Percentiles rank a stretch among this genome's conserved stretches.
Conservation (phyloP, 1,140 invertebrate genomes). For the Psix sp. region DNA sequence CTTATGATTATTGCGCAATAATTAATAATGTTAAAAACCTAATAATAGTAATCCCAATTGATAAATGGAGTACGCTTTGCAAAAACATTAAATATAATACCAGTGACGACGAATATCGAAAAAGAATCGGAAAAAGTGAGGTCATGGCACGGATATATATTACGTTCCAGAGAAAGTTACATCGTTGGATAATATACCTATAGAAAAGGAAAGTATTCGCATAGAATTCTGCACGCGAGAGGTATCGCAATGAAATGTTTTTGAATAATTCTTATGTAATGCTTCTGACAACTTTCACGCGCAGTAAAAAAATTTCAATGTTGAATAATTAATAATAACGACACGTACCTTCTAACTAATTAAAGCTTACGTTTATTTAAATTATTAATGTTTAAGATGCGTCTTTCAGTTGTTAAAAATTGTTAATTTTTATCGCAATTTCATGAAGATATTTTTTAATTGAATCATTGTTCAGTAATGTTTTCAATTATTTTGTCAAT, state of each 20-base stretch:
- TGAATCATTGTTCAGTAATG: too few species aligned
- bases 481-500: too few species aligned
- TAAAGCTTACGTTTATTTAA: too few species aligned
- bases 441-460: too few species aligned
- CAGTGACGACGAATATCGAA: conserved; percentile 13
- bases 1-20: too few species aligned
- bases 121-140: conserved; percentile 20
- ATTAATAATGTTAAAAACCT: too few species aligned
- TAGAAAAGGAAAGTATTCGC: conserved; percentile 70
- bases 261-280: conserved; percentile 60
- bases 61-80: too few species aligned
- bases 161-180: conserved; percentile 64
- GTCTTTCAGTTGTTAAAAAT: too few species aligned
- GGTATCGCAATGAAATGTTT: conserved; percentile 49
- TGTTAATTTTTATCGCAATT: too few species aligned
- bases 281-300: conserved; percentile 33
- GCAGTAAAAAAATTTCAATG: conserved; percentile 22
- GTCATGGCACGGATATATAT: conserved; percentile 15
- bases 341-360: neutral
- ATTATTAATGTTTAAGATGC: too few species aligned
- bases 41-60: too few species aligned
- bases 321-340: conserved; percentile 8
- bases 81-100: too few species aligned
- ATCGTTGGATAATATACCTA: conserved; percentile 65
- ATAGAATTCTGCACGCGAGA: conserved; percentile 26